phyloP scores from a whole-genome alignment of 2,797 vertebrate species.

The Myotis findleyi region DNA sequence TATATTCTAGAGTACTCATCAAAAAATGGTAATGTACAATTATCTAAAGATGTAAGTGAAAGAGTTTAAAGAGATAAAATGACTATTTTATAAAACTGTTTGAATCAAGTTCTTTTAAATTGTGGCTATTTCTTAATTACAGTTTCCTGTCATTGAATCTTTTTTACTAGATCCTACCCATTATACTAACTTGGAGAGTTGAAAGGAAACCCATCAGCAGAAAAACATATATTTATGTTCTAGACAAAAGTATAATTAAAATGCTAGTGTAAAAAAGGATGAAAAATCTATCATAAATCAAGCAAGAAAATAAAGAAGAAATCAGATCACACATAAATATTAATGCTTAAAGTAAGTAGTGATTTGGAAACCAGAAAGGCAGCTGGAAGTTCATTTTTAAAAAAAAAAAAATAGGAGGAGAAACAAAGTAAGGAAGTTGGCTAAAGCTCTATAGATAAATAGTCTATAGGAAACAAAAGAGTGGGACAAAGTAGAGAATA shows the following conservation, averaged over 20 bases:
- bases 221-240: background rate
- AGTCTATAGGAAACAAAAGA: background rate
- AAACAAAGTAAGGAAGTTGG: background rate
- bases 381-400: background rate
- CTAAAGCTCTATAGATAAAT: background rate
- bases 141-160: background rate
- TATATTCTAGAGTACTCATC: background rate
- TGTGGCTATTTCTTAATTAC: background rate
- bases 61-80: background rate
- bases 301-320: constrained; percentile 2
- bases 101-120: background rate
- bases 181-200: background rate
- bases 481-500: background rate
- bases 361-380: background rate
- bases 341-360: background rate
- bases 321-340: background rate
- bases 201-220: background rate
- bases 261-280: background rate
- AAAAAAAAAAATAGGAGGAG: background rate
- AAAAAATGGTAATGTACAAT: background rate
- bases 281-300: background rate
- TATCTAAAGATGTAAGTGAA: background rate
- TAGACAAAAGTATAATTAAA: background rate
- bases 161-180: background rate
- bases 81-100: background rate